phyloP scores from a whole-genome alignment of 2,797 vertebrate species.

The Myotis pilosus region DNA sequence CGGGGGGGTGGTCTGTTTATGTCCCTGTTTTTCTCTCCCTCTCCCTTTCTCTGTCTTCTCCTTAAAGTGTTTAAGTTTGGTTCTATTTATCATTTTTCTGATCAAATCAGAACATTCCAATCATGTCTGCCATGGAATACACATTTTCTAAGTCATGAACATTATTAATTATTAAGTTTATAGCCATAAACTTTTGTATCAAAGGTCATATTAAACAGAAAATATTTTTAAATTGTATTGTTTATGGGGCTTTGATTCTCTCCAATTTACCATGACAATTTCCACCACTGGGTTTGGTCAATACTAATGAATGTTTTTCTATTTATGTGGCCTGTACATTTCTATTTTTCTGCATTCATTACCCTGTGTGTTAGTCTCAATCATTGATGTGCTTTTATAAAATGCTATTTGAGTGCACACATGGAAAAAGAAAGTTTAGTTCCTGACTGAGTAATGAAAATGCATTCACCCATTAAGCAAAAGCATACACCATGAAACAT shows the following conservation, averaged over 20 bases:
- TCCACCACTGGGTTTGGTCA: neutral
- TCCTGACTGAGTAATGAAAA: constrained; percentile 34
- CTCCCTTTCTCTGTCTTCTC: neutral
- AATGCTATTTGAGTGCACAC: neutral
- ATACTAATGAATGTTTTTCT: neutral
- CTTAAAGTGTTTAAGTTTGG: neutral
- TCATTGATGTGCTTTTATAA: constrained; percentile 4
- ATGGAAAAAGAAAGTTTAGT: neutral
- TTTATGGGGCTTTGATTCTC: neutral
- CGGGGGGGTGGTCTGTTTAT: neutral
- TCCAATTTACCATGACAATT: neutral
- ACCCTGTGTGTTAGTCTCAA: neutral
- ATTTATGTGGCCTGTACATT: neutral
- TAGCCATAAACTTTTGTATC: neutral
- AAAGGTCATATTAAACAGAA: neutral
- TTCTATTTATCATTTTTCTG: neutral
- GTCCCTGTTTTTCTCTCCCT: neutral
- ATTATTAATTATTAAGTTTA: neutral
- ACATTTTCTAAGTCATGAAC: neutral
- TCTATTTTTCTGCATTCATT: neutral
- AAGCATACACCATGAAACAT: neutral
- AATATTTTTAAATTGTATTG: neutral
- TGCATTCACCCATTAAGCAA: neutral
- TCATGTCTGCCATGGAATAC: neutral
- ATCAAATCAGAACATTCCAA: neutral